These are phyloP conservation scores for Nephila pilipes DNA, from an alignment of 1,140 invertebrate genomes.

Conservation along the genomic window DNA sequence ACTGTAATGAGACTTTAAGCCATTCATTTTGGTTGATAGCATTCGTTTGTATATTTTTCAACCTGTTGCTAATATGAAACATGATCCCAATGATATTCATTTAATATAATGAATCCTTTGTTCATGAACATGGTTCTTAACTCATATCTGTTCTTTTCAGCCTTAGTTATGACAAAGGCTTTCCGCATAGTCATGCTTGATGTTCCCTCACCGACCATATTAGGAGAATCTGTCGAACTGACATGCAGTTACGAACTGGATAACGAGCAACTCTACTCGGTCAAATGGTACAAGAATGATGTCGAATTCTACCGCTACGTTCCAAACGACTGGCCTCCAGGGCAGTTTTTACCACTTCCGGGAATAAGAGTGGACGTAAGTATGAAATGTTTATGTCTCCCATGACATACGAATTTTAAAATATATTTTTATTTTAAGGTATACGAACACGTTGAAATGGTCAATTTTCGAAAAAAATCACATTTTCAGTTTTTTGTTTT, in stretches of 20 bases:
- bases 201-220: constrained; percentile 78
- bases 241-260: constrained; percentile 79
- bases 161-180: constrained; percentile 67
- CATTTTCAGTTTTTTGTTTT: too few species aligned
- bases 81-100: too few species aligned
- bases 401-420: too few species aligned
- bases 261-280: constrained; percentile 79
- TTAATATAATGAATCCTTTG: too few species aligned
- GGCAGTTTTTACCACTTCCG: constrained; percentile 78
- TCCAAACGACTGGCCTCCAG: constrained; percentile 78
- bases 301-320: constrained; percentile 78
- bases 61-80: too few species aligned
- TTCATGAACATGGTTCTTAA: not conserved
- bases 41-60: too few species aligned
- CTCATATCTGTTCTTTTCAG: constrained; percentile 48
- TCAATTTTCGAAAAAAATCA: too few species aligned
- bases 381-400: not conserved
- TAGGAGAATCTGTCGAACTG: constrained; percentile 79
- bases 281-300: constrained; percentile 79
- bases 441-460: too few species aligned
- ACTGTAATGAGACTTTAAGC: too few species aligned
- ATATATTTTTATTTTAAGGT: too few species aligned
- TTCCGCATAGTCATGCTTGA: constrained; percentile 78
- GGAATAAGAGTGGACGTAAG: constrained; percentile 79
- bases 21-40: too few species aligned